Percentiles rank a stretch among this genome's conserved stretches.
phyloP scores from a whole-genome alignment of 2,888 invertebrate species.

The Amphipyra tragopoginis region DNA sequence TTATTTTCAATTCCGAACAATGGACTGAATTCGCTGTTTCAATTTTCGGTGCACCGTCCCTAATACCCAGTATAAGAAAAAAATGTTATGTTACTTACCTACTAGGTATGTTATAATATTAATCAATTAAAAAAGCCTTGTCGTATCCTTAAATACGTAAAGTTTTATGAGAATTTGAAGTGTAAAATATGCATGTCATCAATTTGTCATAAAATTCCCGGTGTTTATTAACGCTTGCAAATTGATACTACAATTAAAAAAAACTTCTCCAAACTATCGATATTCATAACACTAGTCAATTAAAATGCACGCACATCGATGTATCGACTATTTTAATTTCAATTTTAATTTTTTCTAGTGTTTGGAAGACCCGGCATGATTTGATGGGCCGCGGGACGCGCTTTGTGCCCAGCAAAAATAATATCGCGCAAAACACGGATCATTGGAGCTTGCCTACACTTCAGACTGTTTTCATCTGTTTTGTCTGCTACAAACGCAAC shows the following conservation, averaged over 20 bases:
- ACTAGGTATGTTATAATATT: too few species aligned
- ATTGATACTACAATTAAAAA: conserved; percentile 40
- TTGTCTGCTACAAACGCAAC: conserved; percentile 67
- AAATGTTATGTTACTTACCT: too few species aligned
- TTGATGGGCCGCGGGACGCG: conserved; percentile 73
- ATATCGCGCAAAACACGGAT: conserved; percentile 76
- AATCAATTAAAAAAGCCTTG: too few species aligned
- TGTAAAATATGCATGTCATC: too few species aligned
- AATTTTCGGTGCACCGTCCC: too few species aligned
- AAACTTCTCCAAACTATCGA: conserved; percentile 23
- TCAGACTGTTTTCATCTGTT: conserved; percentile 78
- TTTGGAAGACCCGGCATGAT: conserved; percentile 69
- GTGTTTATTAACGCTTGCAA: conserved; percentile 25
- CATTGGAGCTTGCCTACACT: conserved; percentile 78
- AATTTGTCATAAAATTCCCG: conserved; percentile 8
- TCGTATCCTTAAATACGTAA: too few species aligned
- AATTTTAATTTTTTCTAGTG: conserved; percentile 74
- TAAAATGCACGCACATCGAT: conserved; percentile 32
- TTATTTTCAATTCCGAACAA: too few species aligned
- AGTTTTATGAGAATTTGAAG: too few species aligned
- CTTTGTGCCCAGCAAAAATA: conserved; percentile 76
- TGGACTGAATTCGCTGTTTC: too few species aligned
- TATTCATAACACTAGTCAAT: conserved; percentile 32
- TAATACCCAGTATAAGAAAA: too few species aligned
- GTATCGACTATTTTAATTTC: conserved; percentile 54